Evolutionary conservation across 1,140 invertebrate genomes (phyloP), one percentile per base, ranked within the genome.

Genomic region (Cardiocondyla obscurior): DNA sequence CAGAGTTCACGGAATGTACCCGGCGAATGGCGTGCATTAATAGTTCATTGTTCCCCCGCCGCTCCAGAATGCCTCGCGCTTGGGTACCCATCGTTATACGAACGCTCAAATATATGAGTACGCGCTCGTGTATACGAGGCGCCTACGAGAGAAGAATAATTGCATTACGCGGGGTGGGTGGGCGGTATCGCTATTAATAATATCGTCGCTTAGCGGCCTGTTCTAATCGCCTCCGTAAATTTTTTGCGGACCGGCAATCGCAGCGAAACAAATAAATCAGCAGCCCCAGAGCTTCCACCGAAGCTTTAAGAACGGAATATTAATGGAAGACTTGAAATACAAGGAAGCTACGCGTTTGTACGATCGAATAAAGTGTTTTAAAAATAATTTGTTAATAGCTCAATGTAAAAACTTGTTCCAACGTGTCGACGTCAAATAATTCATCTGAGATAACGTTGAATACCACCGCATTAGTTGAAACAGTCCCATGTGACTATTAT

Each of bases 31-130:
- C 87, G 70, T 58, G 87, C 88, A 91, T 91, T 91, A 91, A 91
- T 91, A 90, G 89, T 89, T 88, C 87, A 91, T 91, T 91, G 90
- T 90, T 90, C 89, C 88, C 86, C 49, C 51, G 67, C 81, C 70
- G 76, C 74, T 81, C 74, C 49, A 67, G 69, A 84, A 85, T 85
- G 42, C 64, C 76, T 79, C 16, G 25, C 44, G 83, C 69, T 74
- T 64, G 16, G 44, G 22, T 46, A 58, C 44, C 69, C 53, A 25
- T 46, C 57, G 28, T 79, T 74, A 84, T 58, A 28, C 42, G 55
- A 53, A 25, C 46, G 8, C 12, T 77, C 33, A 53, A 77, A 36
- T 76, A 67, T 46, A 28, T 49, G 57, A 57, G n/a, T 46, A 22
- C 16, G 49, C 12, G 30, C 33, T 22, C 8, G 36, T n/a, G 7